Evolutionary conservation across 2,113 vertebrate genomes (phyloP).

Genomic region (Pao palembangensis): DNA sequence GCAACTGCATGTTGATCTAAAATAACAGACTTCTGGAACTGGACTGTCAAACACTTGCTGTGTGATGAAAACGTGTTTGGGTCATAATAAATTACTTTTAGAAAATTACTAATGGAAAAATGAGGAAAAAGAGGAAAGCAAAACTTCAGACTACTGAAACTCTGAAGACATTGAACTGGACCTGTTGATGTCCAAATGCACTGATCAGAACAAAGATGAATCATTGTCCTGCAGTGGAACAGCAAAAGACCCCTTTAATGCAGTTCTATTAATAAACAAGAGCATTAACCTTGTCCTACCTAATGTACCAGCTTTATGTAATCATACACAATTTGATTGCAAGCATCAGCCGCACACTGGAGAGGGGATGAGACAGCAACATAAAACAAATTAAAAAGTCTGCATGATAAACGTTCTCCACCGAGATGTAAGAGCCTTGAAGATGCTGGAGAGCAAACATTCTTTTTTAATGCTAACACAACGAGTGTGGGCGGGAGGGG

Average conservation of each 20-base stretch:
- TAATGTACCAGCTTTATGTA: slow-evolving; percentile 43
- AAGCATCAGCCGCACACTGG: slow-evolving; percentile 52
- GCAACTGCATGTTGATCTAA: no score
- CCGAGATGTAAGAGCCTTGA: slow-evolving; percentile 32
- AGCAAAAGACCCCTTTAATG: slow-evolving; percentile 36
- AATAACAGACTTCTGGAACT: no score
- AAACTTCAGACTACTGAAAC: not conserved
- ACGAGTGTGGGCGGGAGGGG: not conserved
- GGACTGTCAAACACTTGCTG: no score
- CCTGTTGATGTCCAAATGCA: slow-evolving; percentile 12
- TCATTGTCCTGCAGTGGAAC: slow-evolving; percentile 19
- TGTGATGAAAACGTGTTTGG: no score
- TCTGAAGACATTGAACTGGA: not conserved
- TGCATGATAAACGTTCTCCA: slow-evolving; percentile 46
- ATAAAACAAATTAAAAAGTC: slow-evolving; percentile 57
- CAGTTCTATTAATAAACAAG: slow-evolving; percentile 59
- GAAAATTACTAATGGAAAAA: no score
- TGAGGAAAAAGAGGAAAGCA: no score
- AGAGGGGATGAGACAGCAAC: slow-evolving; percentile 51
- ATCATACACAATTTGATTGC: slow-evolving; percentile 52
- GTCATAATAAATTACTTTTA: no score
- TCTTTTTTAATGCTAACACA: slow-evolving; percentile 35
- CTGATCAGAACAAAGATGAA: slow-evolving; percentile 26
- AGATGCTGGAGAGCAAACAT: slow-evolving; percentile 8
- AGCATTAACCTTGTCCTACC: slow-evolving; percentile 58